Evolutionary conservation across 2,113 vertebrate genomes (phyloP), one percentile per base, ranked within the genome.

Genomic region (Pygoscelis adeliae): DNA sequence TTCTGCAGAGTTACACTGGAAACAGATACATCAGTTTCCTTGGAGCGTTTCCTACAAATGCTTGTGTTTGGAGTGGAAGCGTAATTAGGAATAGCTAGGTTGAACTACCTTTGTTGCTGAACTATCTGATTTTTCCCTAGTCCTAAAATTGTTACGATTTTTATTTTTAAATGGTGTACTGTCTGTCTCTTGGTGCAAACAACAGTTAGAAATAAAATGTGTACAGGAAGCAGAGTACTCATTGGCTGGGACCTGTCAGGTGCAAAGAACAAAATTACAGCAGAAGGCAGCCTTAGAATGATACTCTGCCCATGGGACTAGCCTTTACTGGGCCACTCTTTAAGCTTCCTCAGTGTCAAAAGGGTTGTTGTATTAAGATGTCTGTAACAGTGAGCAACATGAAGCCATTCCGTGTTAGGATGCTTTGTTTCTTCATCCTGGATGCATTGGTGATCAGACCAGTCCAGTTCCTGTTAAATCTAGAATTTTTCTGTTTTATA

Each of bases 321-420:
- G 12, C 36, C 42, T 65, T 56, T 40, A 34, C 49, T 56, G 23
- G 34, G 27, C 4, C 5, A 6, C 6, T 46, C 46, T 74, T 95
- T 15, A 11, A 46, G 14, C 32, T 77, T 85, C 11, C 25, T 25
- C 1, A 0, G 2, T n/a, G 34, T 81, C 29, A 19, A 13, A 94
- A 77, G 13, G 27, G 13, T 63, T 77, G 15, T 46, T 86, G 29
- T 67, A 9, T 52, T 44, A 40, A 71, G 44, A 8, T 32, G 10
- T 44, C 20, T 65, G 2, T 53, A 70, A 50, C 15, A 66, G 38
- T 65, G 26, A 77, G 40, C 17, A 44, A 5, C 0, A 0, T 78
- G 65, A 78, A 78, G 40, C 20, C 6, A 8, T 58, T 84, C 21
- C 8, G 2, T 0, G 0, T 40, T 71, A 32, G 18, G 14, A 44